Base-by-base conservation (phyloP, 2,888 invertebrate species). In the Drosophila picticornis region DNA sequence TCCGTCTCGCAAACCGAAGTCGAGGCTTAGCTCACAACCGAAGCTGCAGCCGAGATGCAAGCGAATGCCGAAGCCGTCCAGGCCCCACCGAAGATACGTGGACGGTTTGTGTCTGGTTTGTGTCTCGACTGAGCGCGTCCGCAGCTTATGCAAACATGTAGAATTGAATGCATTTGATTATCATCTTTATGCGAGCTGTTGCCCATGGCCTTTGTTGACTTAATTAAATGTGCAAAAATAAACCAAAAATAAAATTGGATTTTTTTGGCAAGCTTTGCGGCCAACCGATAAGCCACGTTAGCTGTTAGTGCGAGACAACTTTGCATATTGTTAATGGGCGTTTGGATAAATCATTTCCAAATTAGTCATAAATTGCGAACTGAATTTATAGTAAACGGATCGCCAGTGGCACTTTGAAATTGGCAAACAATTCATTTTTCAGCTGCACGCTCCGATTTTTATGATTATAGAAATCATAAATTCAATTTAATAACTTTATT, bases 341-440 rank as follows among this genome's bases (percentile, higher is more conserved):
- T 72, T 78, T 72, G 85, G 64, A 90, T 87, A 89, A 87, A 86
- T 90, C 89, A 90, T 79, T 72, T 75, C 75, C 65, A 89, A 86
- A 90, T 90, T 82, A 77, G 76, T 70, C 77, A 89, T 88, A 90
- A 90, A 88, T 89, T 76, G 75, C 57, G 25, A 63, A 19, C 63
- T 25, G 48, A 69, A 64, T 29, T 57, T 38, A 63, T 62, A 64
- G 71, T 55, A n/a, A 56, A 76, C 65, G 64, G 75, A 72, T 58
- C 69, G 87, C 90, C 84, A 48, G 77, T 74, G 88, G 90, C 90
- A 60, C 51, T 72, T 69, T 61, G 29, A 55, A 78, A 84, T 84
- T 76, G 76, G 71, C 69, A 61, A 72, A 79, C 79, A 85, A 75
- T 84, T 83, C 75, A 83, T 82, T 75, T 81, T 86, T 76, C 70